phyloP scores from a whole-genome alignment of 2,888 invertebrate genomes.

The Calephelis perditalis region DNA sequence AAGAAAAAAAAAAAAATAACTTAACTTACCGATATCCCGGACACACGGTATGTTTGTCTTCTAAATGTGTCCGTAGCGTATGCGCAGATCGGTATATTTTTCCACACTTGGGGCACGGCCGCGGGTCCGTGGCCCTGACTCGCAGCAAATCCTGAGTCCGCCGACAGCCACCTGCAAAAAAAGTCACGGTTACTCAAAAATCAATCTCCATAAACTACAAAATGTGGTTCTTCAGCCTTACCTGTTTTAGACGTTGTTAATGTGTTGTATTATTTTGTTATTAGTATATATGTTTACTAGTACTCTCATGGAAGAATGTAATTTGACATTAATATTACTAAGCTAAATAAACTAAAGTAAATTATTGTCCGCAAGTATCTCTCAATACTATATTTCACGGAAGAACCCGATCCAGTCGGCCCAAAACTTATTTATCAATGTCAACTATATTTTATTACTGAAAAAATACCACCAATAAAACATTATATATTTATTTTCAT shows the following conservation, averaged over 20 bases:
- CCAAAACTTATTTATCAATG: too few species aligned
- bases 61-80: slow-evolving; percentile 92
- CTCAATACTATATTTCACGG: too few species aligned
- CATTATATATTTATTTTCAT: too few species aligned
- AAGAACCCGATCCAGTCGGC: too few species aligned
- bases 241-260: neutral
- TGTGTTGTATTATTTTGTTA: too few species aligned
- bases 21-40: slow-evolving; percentile 84
- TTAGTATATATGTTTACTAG: neutral
- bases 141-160: slow-evolving; percentile 90
- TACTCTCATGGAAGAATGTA: neutral
- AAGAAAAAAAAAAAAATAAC: too few species aligned
- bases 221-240: neutral
- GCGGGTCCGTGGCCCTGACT: slow-evolving; percentile 93
- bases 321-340: too few species aligned
- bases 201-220: neutral
- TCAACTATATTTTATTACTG: too few species aligned
- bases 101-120: slow-evolving; percentile 95
- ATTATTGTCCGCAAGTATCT: too few species aligned
- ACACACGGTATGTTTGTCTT: slow-evolving; percentile 95
- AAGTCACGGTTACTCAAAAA: neutral
- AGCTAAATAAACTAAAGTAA: too few species aligned
- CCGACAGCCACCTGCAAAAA: slow-evolving; percentile 78
- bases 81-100: slow-evolving; percentile 95
- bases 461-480: too few species aligned